Base-by-base conservation (phyloP, 2,113 vertebrate genomes). In the Poicephalus gulielmi region DNA sequence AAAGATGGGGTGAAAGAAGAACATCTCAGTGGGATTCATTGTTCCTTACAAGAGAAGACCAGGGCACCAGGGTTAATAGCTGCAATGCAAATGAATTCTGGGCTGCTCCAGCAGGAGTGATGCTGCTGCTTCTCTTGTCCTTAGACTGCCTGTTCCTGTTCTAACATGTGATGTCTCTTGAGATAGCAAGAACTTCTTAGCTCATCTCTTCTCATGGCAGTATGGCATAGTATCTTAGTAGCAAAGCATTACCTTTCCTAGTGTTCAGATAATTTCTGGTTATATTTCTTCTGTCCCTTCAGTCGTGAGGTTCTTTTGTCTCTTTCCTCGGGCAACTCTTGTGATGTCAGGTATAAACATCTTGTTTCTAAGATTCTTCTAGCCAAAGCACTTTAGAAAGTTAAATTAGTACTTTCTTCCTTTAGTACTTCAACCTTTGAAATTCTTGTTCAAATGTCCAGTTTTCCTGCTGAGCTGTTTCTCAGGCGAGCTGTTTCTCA, bases 1-100 rank as follows among this genome's bases (percentile, higher is more conserved):
- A 95, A 78, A 86, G 44, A 70, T 67, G 30, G 68, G 66, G 71
- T 78, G 82, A 90, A 94, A 88, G 52, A 93, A 71, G 66, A 93
- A 9, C 47, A 28, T 91, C 81, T 92, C 83, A 43, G 35, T 82
- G 70, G 91, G 63, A 86, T 73, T 75, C 1, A 0, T 9, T 73
- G 33, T 95, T 86, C 66, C 67, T 92, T 92, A 81, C 66, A 89
- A 75, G 73, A 64, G 82, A 88, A 68, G 55, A 78, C 59, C 1
- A 2, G 60, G 70, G 52, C 35, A n/a, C 62, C 59, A 24, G 59
- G 13, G 63, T 94, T 83, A 83, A 76, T 60, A 88, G 73, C 80
- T 73, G 73, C 47, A 83, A 18, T 71, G 79, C 69, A 44, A 68
- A 78, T 37, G n/a, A 86, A 14, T 69, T 75, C 37, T 88, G 47